Base-by-base conservation (phyloP, 2,113 vertebrate species). In the Catagonus wagneri region DNA sequence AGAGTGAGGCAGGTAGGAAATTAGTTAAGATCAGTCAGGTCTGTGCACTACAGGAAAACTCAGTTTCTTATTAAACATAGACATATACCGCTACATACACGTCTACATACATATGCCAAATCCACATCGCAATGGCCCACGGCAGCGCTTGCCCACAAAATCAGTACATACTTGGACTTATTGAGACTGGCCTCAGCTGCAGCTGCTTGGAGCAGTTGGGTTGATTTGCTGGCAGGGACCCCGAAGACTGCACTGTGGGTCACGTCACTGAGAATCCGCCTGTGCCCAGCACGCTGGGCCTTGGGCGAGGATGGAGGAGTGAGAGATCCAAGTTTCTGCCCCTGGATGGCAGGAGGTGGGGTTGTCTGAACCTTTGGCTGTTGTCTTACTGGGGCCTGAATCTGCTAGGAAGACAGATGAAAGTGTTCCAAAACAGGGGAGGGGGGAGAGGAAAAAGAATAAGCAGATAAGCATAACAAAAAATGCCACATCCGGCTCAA, bases 141-240 rank as follows among this genome's bases (percentile, higher is more conserved):
- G 7, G 25, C 25, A 96, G 50, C 52, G 36, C 50, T 27, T 52
- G 32, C 36, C 52, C 11, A 92, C 36, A 76, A 44, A 56, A 74
- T 22, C 29, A 34, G 16, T 63, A 97, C 99, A 98, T 98, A 99
- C 99, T 99, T 99, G 97, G 99, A 99, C 88, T 99, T 99, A 98
- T 99, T 99, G 98, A 99, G 99, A 94, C 99, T 98, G 97, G 99
- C 99, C 97, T 99, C 99, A 1, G 99, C 99, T 25, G 99, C 99
- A 3, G 99, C 99, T 0, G 99, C 99, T 96, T 99, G 99, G 74
- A 99, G 99, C 60, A 99, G 99, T 98, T 99, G 99, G 19, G 99
- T 99, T 50, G 99, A 99, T 96, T 99, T 99, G 99, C 99, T 99
- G 97, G 99, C 99, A 22, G 99, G 99, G 72, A 99, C 99, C 7